Evolutionary conservation across 2,113 vertebrate species (phyloP), one percentile per base, ranked within the genome.

Genomic region (Triplophysa siluroides): DNA sequence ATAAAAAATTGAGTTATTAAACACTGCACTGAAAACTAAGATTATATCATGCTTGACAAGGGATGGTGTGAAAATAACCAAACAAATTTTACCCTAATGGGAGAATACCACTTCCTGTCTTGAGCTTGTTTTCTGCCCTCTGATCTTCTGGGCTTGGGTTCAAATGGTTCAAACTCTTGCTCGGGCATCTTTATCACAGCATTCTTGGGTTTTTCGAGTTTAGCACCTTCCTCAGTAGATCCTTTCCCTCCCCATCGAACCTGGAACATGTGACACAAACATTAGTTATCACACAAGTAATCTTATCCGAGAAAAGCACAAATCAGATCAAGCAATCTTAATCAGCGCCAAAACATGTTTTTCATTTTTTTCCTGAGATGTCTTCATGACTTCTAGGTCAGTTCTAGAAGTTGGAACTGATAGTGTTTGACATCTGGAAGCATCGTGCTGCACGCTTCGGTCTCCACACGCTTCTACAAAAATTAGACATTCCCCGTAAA

Each of bases 161-260:
- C 95, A 80, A 93, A 95, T 0, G 95, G 95, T 83, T 96, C 96
- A 76, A 92, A 96, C 87, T 97, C 96, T 83, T 97, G 94, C 77
- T 96, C 95, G 0, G 96, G 96, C 92, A 97, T 90, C 81, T 96
- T 97, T 88, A 97, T 94, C 83, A 97, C 92, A 0, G 96, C 96
- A 21, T 97, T 97, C 89, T 96, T 96, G 0, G 96, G 95, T 83
- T 96, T 96, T 86, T 96, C 95, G 83, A 97, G 78, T 85, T 96
- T 97, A 3, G 96, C 96, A 56, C 96, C 96, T 85, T 97, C 96
- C 83, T 97, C 96, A 0, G 96, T 97, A 0, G 95, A 97, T 1
- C 95, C 96, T 69, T 96, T 96, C 52, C 93, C 95, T 82, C 95
- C 96, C 96, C 96, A 97, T 11, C 95, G 94, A 60, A 97, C 96